Base-by-base conservation (phyloP, 2,888 invertebrate species). In the Drosophila algonquin region DNA sequence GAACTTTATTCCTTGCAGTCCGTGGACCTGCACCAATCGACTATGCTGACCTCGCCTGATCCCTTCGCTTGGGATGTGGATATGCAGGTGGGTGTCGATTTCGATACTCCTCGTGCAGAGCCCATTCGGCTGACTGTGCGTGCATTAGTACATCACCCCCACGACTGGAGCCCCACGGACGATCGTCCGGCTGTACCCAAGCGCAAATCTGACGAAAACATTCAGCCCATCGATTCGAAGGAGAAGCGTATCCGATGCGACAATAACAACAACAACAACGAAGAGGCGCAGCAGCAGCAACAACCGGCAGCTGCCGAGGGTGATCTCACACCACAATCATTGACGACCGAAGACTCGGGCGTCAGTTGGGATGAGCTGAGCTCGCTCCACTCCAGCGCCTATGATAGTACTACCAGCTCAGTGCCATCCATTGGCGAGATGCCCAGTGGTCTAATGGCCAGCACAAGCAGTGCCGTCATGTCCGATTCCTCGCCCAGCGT, bases 141-240 rank as follows among this genome's bases (percentile, higher is more conserved):
- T 4, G 91, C 90, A 2, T 57, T 77, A 12, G 90, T 91, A 21
- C 91, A 91, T 70, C 90, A 84, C 61, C 68, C 82, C 7, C 64
- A 86, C 1, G 63, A 90, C 61, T 91, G 90, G 90, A 81, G 77
- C 69, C 89, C 90, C 10, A 18, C 60, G 1, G 46, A 47, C 1
- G 70, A 78, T 5, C 58, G 24, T 8, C 44, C 52, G 16, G 30
- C 14, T 4, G 16, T 24, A 5, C 74, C 35, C 0, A 75, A 75
- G n/a, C 56, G 71, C 9, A 24, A 1, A n/a, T 6, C 40, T 2
- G 9, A 3, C 18, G 14, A 24, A 5, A 14, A 4, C 40, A 44
- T 24, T n/a, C 40, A 44, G 16, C 8, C 24, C 4, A 16, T 21
- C 7, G 60, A 40, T 0, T 1, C n/a, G 3, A 14, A 4, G 1